Evolutionary conservation across 2,113 vertebrate species (phyloP), one percentile per base, ranked within the genome.

Genomic region (Apodemus sylvaticus): DNA sequence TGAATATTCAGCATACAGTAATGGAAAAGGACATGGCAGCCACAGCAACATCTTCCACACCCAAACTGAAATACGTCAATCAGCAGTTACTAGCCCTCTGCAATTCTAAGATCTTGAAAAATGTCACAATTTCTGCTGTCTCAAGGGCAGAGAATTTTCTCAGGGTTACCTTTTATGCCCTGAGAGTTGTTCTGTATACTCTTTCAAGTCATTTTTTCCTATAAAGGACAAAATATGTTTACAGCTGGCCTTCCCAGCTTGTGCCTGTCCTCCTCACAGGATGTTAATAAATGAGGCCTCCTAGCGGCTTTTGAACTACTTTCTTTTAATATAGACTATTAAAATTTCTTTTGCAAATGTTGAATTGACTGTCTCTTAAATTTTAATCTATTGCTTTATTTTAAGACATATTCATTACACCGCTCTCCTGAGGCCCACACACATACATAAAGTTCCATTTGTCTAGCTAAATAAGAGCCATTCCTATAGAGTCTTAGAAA

Each of bases 391-490:
- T 22, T 42, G 8, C 2, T 29, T 89, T 66, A 71, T 48, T 90
- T 92, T 53, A 94, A 71, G 17, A 85, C 4, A 34, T 4, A 62
- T 17, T 86, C 36, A 81, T 90, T 55, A 94, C 77, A 20, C 77
- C 14, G 10, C 6, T 85, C 34, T 36, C 74, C 19, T 77, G n/a
- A 22, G 24, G 42, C 70, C 12, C 82, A 91, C 83, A 91, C 14
- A 94, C 85, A 71, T 77, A 93, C 22, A 79, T 89, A 90, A 92
- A 94, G 91, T 78, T 7, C 1, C 4, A 87, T 64, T 92, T 83
- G 36, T 89, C 71, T 91, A 77, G 45, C n/a, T 62, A 64, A 95
- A 74, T 92, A 74, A 68, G 60, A 91, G 48, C 16, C 66, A 86
- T 22, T 94, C 36, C 24, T 2, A 78, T 64, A 83, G 83, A 5